A percentile compares a stretch with the other conserved stretches of the same genome.
Conservation (phyloP, 2,888 invertebrate genomes). For the Andrena chrysosceles region DNA sequence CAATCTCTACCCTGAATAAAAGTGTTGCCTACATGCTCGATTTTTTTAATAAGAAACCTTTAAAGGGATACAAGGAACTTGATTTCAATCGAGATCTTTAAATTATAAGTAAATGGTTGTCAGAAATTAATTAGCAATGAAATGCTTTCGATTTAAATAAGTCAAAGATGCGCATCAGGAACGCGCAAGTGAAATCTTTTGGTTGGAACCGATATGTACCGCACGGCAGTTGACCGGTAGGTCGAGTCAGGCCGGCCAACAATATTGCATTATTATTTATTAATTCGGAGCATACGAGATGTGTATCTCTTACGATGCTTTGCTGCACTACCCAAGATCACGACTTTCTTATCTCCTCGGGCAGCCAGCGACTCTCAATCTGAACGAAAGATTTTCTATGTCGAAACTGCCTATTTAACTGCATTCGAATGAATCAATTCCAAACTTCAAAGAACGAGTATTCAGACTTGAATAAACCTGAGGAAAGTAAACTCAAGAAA, state of each 20-base stretch:
- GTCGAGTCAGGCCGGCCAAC: slow-evolving; percentile 72
- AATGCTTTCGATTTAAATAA: not conserved
- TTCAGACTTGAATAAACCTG: not conserved
- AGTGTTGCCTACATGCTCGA: too few species aligned
- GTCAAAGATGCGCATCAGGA: slow-evolving; percentile 9
- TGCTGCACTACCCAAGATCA: slow-evolving; percentile 79
- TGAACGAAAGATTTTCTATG: slow-evolving; percentile 10
- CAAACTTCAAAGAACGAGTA: not conserved
- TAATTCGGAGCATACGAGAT: slow-evolving; percentile 83
- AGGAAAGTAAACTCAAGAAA: not conserved
- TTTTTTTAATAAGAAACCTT: too few species aligned
- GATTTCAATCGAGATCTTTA: not conserved
- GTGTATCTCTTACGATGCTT: slow-evolving; percentile 80
- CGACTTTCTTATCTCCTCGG: slow-evolving; percentile 82
- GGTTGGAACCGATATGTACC: slow-evolving; percentile 28
- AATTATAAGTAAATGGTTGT: not conserved
- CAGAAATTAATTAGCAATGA: not conserved
- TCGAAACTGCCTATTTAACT: not conserved
- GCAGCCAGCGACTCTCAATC: slow-evolving; percentile 71
- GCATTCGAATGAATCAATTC: not conserved
- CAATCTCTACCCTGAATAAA: not conserved
- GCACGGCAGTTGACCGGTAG: slow-evolving; percentile 65
- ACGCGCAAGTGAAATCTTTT: slow-evolving; percentile 39
- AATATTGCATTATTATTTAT: slow-evolving; percentile 84
- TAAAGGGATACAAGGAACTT: too few species aligned